Evolutionary conservation across 2,888 invertebrate species (phyloP), one percentile per base, ranked within the genome.

Genomic region (Cheilosia vulpina): DNA sequence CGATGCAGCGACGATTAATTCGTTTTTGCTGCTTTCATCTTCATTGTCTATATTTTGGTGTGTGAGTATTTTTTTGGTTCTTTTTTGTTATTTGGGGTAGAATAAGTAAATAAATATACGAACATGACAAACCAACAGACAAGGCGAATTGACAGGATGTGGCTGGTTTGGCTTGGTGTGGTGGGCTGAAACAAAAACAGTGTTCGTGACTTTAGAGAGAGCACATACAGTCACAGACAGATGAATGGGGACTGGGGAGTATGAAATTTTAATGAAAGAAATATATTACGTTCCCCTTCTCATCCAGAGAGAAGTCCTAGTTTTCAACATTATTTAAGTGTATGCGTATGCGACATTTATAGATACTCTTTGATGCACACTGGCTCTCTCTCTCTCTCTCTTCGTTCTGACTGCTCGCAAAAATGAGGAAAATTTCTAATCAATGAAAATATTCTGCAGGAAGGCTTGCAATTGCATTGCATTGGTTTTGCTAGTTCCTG

Each of bases 381-480:
- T 50, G 9, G 3, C 19, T 53, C 50, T 7, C 62, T 60, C 50
- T n/a, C 57, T n/a, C 17, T 24, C 27, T 43, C 9, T 4, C 27
- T 0, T 27, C 27, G 27, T 6, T 52, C 24, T 47, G 9, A 47
- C 19, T 47, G 19, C 21, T 31, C 15, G 17, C 62, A 13, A 19
- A 68, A 21, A 19, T 19, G 38, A 65, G 63, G 53, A 80, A 57
- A 52, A 76, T 62, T 19, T 76, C 72, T 81, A 85, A 85, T 85
- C 85, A 81, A 85, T 85, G 85, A 72, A 81, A 85, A 85, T 77
- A 68, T 81, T 81, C 85, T 72, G 77, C 68, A 9, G 77, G 81
- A 81, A 71, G 53, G 31, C 60, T 55, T 15, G 15, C 41, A 41
- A 6, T 47, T 15, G 17, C 47, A 41, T 17, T 0, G 17, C 11